These are phyloP conservation scores for Litocranius walleri DNA, from an alignment of 2,113 vertebrate species.

Conservation along the genomic window DNA sequence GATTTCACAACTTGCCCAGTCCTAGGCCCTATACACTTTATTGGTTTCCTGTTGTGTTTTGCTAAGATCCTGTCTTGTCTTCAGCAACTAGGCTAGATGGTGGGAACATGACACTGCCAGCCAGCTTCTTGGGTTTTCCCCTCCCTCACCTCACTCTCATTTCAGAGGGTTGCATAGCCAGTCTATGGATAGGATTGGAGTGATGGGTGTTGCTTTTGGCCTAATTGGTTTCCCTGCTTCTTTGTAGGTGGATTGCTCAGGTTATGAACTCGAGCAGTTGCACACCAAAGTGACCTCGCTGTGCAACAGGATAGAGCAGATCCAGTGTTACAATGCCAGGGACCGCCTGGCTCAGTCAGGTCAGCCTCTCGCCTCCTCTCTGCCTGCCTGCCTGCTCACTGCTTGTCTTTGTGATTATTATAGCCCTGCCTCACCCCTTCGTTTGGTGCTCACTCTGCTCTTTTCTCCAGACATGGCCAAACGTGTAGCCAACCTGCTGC, in stretches of 20 bases:
- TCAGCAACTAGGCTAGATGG: not conserved
- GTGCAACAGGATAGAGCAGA: constrained; percentile 90
- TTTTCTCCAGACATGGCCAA: constrained; percentile 93
- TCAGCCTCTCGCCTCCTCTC: constrained; percentile 55
- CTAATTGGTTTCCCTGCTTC: constrained; percentile 2
- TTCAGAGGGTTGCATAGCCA: not conserved
- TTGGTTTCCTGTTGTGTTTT: not conserved
- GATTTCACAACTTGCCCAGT: not conserved
- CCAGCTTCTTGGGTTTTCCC: not conserved
- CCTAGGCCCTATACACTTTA: not conserved
- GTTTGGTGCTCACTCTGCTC: not conserved
- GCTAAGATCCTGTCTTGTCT: not conserved
- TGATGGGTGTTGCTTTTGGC: not conserved
- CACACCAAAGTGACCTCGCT: constrained; percentile 91
- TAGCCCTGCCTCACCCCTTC: not conserved
- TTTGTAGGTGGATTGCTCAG: constrained; percentile 85
- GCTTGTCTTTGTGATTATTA: not conserved
- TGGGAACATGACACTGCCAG: not conserved
- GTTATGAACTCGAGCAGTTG: constrained; percentile 90
- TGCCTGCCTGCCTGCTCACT: not conserved
- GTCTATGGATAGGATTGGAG: not conserved
- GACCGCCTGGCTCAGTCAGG: constrained; percentile 95
- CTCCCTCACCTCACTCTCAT: not conserved
- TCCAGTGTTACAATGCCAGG: constrained; percentile 88
- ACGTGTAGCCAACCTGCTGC: constrained; percentile 91